Base-by-base conservation (phyloP, 2,113 vertebrate species). In the Phaetusa simplex region DNA sequence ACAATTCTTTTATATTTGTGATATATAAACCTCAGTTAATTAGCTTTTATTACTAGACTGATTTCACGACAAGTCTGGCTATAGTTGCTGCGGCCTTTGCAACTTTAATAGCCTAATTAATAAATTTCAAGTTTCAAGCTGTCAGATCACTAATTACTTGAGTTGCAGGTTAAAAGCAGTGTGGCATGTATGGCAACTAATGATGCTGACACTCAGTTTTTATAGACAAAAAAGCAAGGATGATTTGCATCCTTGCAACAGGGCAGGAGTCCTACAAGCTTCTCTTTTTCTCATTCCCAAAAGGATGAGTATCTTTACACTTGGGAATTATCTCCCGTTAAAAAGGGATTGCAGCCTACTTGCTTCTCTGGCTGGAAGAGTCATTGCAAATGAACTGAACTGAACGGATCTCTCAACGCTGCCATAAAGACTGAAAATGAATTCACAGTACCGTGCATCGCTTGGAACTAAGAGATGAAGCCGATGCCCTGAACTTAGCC, bases 41-140 rank as follows among this genome's bases (percentile, higher is more conserved):
- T 62, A 74, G n/a, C 65, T 91, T 91, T 91, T 87, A 91, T 91
- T 92, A 56, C 83, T 82, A 80, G 89, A 92, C 65, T 69, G 78
- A 96, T 89, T 95, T 82, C 85, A 95, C 90, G 91, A 84, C 50
- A 52, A 95, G 45, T 32, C 77, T 30, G 47, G 43, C 70, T 92
- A 42, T 8, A 74, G 73, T 50, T 73, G 55, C 58, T 82, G 86
- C 90, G 93, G 93, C 85, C 88, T 93, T 81, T 94, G 77, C 91
- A 97, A 97, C 95, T 94, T 92, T 94, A 97, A 95, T 91, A 93
- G 94, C 77, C 89, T 92, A 97, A 96, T 98, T 92, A 96, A 97
- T 94, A 96, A 96, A 95, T 47, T 74, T 85, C 52, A 95, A 87
- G 88, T 82, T 85, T 95, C 88, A 91, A 95, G 78, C 67, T 97